These are phyloP conservation scores for Apamea monoglypha DNA, from an alignment of 2,888 invertebrate species.

Conservation along the genomic window DNA sequence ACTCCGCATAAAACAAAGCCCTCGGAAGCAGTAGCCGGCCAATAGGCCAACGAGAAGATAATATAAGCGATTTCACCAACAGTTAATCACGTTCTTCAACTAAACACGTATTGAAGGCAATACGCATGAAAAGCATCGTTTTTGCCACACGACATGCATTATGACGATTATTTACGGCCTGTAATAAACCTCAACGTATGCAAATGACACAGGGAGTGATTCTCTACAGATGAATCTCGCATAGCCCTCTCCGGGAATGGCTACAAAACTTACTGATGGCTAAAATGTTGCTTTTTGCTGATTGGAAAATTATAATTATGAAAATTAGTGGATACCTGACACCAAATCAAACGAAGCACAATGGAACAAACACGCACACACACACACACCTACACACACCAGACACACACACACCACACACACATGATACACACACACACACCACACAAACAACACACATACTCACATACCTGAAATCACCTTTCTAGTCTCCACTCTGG, in stretches of 20 bases:
- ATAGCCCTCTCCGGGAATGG: conserved; percentile 73
- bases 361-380: too few relatives aligned
- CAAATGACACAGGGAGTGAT: conserved; percentile 79
- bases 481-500: too few relatives aligned
- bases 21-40: conserved; percentile 38
- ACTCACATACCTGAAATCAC: too few relatives aligned
- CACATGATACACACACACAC: too few relatives aligned
- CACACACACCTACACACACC: too few relatives aligned
- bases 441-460: too few relatives aligned
- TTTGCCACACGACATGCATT: conserved; percentile 68
- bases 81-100: conserved; percentile 66
- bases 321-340: neutral
- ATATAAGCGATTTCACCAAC: conserved; percentile 69
- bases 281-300: conserved; percentile 74
- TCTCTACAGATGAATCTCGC: conserved; percentile 78
- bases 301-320: neutral
- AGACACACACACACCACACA: too few relatives aligned
- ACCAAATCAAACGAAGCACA: too few relatives aligned
- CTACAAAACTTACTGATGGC: conserved; percentile 66
- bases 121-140: conserved; percentile 62
- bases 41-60: conserved; percentile 52
- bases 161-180: conserved; percentile 73
- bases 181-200: conserved; percentile 79
- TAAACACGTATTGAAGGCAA: conserved; percentile 54
- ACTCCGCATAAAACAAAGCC: conserved; percentile 21